Evolutionary conservation across 2,797 vertebrate genomes (phyloP).

Genomic region (Acanthopagrus latus): DNA sequence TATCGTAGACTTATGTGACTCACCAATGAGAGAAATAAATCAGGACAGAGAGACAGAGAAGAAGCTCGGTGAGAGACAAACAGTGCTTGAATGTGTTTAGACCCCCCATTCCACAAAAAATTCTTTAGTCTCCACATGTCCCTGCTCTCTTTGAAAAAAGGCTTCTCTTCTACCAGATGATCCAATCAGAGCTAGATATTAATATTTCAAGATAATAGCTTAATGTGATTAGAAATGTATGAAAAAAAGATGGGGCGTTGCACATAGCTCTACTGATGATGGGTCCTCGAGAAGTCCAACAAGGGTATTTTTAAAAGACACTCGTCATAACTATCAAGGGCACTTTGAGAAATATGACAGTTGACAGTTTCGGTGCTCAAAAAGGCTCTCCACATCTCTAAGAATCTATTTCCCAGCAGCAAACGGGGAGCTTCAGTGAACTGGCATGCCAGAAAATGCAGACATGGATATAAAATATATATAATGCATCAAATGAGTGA

Average conservation of each 20-base stretch:
- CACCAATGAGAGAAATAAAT: conserved; percentile 69
- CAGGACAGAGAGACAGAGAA: conserved; percentile 23
- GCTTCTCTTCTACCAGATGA: conserved; percentile 4
- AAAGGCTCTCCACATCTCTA: conserved; percentile 16
- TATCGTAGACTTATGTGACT: conserved; percentile 72
- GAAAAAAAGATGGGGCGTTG: conserved; percentile 25
- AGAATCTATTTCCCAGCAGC: conserved; percentile 8
- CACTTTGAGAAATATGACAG: conserved; percentile 36
- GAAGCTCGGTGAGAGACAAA: conserved; percentile 28
- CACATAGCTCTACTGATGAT: conserved; percentile 19
- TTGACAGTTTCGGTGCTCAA: conserved; percentile 1
- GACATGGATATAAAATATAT: too few species aligned
- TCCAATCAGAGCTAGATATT: conserved; percentile 41
- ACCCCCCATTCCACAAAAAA: conserved; percentile 11
- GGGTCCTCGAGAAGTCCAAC: conserved; percentile 22
- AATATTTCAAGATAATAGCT: conserved; percentile 61
- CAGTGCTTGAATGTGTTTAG: conserved; percentile 28
- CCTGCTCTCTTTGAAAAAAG: conserved; percentile 8
- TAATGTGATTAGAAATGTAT: conserved; percentile 50
- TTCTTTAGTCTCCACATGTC: conserved; percentile 4
- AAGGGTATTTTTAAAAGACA: conserved; percentile 28
- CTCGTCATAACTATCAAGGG: conserved; percentile 25
- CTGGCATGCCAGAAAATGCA: neutral
- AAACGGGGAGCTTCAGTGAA: conserved; percentile 8
- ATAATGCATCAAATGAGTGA: neutral